A percentile compares a stretch with the other conserved stretches of the same genome.
These are phyloP conservation scores for Sebastes vulpes DNA, from an alignment of 2,797 vertebrate genomes.

Conservation along the genomic window DNA sequence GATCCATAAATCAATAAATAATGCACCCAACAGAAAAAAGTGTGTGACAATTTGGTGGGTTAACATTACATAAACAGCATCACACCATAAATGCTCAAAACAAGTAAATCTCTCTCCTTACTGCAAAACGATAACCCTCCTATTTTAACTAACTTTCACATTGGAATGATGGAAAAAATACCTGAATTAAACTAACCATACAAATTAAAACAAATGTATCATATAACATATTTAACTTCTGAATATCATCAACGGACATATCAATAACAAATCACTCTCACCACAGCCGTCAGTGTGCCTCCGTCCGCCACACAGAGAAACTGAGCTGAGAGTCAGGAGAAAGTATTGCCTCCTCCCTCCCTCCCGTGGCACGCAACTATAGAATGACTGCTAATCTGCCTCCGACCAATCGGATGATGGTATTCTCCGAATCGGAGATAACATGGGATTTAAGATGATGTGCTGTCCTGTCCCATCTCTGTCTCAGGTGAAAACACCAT, in stretches of 20 bases:
- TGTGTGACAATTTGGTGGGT: neutral
- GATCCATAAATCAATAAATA: neutral
- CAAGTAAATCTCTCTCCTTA: neutral
- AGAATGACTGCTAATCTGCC: conserved; percentile 68
- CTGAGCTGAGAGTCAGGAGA: conserved; percentile 56
- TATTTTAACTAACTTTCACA: neutral
- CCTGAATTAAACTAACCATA: neutral
- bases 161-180: neutral
- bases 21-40: neutral
- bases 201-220: neutral
- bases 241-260: neutral
- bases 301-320: conserved; percentile 50
- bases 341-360: conserved; percentile 38
- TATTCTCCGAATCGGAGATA: conserved; percentile 18
- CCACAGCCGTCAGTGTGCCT: conserved; percentile 44
- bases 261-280: conserved; percentile 58
- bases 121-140: neutral
- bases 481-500: conserved; percentile 58
- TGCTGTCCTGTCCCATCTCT: neutral
- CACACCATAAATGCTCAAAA: neutral
- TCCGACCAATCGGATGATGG: conserved; percentile 65
- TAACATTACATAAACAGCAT: neutral
- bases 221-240: neutral
- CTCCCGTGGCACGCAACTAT: conserved; percentile 41
- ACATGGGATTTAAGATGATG: conserved; percentile 40